phyloP scores from a whole-genome alignment of 2,113 vertebrate genomes.

The Brachyistius frenatus region DNA sequence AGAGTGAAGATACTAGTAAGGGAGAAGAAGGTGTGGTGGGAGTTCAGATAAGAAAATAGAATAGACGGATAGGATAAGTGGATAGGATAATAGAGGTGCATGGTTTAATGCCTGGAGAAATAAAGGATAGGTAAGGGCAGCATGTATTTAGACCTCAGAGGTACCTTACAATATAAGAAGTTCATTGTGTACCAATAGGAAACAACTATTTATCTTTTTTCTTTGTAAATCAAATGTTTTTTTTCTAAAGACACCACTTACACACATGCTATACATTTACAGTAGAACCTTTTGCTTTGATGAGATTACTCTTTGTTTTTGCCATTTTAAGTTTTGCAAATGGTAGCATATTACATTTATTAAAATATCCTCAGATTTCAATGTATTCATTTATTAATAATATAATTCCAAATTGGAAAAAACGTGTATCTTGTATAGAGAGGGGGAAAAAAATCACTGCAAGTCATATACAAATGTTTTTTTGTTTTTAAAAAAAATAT shows the following conservation, averaged over 20 bases:
- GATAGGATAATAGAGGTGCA: background rate
- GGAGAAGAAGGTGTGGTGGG: background rate
- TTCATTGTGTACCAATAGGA: background rate
- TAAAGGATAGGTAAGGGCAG: background rate
- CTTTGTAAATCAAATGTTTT: background rate
- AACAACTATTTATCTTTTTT: background rate
- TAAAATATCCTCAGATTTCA: background rate
- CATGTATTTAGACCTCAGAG: background rate
- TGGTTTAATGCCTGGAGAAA: background rate
- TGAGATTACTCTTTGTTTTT: too few species aligned
- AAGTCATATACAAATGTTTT: background rate
- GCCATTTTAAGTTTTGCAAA: background rate
- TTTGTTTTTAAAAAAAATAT: constrained; percentile 4
- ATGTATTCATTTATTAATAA: constrained; percentile 29
- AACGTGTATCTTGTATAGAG: constrained; percentile 35
- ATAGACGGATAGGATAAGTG: background rate
- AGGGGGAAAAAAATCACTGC: background rate
- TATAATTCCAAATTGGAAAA: constrained; percentile 1
- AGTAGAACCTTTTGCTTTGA: too few species aligned
- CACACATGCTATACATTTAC: too few species aligned
- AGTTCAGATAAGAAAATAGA: constrained; percentile 1
- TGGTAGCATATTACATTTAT: background rate
- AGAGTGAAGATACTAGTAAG: constrained; percentile 2
- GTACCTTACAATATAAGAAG: background rate
- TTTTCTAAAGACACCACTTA: too few species aligned